phyloP scores from a whole-genome alignment of 30 jellyfish, hydroid and myxozoan species.

The Cassiopea xamachana region DNA sequence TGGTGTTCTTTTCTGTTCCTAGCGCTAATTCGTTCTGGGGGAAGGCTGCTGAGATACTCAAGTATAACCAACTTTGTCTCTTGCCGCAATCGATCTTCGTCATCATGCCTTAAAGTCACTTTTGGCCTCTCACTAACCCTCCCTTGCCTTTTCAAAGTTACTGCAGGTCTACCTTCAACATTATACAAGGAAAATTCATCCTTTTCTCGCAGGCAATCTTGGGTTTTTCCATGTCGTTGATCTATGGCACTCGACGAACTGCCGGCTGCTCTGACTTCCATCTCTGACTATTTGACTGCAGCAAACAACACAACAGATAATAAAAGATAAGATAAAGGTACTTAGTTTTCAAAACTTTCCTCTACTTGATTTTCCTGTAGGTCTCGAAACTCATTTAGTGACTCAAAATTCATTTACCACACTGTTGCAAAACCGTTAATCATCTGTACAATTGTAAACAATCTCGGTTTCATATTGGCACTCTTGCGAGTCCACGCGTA shows the following conservation, averaged over 20 bases:
- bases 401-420: too few relatives aligned
- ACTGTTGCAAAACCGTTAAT: too few relatives aligned
- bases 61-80: constrained; percentile 88
- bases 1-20: constrained; percentile 31
- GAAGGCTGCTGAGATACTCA: constrained; percentile 86
- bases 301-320: too few relatives aligned
- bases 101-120: neutral
- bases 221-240: neutral
- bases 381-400: too few relatives aligned
- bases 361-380: too few relatives aligned
- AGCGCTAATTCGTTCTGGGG: constrained; percentile 76
- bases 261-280: too few relatives aligned
- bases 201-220: neutral
- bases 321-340: too few relatives aligned
- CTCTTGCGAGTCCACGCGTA: too few relatives aligned
- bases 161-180: neutral
- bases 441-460: too few relatives aligned
- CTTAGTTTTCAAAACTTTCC: too few relatives aligned
- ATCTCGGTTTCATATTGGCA: too few relatives aligned
- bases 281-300: too few relatives aligned
- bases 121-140: constrained; percentile 31
- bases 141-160: constrained; percentile 29
- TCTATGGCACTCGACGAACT: neutral
- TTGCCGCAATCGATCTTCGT: constrained; percentile 73
- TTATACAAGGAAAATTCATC: neutral